Evolutionary conservation across 2,113 vertebrate species (phyloP), one percentile per base, ranked within the genome.

Genomic region (Chamaetylas fuelleborni): DNA sequence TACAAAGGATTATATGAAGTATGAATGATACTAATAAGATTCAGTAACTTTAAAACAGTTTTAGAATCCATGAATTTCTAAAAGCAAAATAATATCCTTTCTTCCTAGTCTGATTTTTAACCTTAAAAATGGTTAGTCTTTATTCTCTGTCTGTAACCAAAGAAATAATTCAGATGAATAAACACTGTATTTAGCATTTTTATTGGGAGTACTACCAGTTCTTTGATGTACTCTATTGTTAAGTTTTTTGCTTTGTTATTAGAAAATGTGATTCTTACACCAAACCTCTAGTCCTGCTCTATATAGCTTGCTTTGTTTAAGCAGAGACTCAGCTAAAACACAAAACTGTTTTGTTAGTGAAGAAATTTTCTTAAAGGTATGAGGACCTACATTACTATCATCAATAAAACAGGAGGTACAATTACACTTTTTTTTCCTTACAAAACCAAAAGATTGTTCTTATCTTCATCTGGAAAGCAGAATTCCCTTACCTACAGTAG

Each of bases 21-120:
- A 85, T 81, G 77, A 96, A 80, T 91, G 85, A 87, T 96, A 89
- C 73, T 96, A 97, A 97, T 96, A 93, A 97, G 88, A 86, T 66
- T 51, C 29, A 76, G 66, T 77, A 85, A 93, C 80, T 93, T 94
- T 87, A 95, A 95, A 95, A 94, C 60, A 54, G 71, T 82, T 88
- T 81, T 45, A 95, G 93, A 86, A 87, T 61, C 79, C 2, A 0
- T 36, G 64, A 76, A 78, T 77, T 91, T 95, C 81, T 87, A 96
- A 96, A 93, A 72, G 22, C 74, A 76, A 83, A 66, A 89, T 92
- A 74, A 95, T 95, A 31, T 62, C 19, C 77, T 89, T 94, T 95
- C 62, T 96, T 92, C 58, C 45, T 56, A 62, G 71, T 86, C 73
- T 94, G 51, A 65, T 54, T 95, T 96, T 95, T 95, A 95, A 87